Conservation (phyloP, 2,888 invertebrate species). For the Ramazzottius varieornatus region DNA sequence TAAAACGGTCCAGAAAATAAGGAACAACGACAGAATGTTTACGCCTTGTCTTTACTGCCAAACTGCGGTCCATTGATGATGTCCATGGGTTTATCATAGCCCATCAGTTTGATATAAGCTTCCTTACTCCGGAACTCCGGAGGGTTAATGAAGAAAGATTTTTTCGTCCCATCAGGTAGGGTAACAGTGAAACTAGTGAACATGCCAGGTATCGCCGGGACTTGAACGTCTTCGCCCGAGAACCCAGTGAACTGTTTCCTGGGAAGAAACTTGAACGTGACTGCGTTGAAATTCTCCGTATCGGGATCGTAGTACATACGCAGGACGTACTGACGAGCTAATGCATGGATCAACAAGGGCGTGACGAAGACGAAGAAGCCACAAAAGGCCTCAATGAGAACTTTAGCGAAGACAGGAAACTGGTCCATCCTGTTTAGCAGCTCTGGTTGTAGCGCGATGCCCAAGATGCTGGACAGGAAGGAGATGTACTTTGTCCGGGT, state of each 20-base stretch:
- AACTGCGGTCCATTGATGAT: background rate
- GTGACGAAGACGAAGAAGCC: conserved; percentile 5
- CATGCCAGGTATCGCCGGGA: background rate
- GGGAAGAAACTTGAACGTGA: background rate
- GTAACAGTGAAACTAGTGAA: background rate
- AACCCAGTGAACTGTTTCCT: background rate
- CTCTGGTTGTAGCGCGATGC: background rate
- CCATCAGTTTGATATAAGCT: background rate
- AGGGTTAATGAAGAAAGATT: background rate
- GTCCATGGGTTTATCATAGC: background rate
- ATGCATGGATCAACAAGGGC: conserved; percentile 4
- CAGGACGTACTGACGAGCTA: conserved; percentile 4
- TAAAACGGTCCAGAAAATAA: no score
- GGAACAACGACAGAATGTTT: no score
- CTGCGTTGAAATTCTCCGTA: conserved; percentile 6
- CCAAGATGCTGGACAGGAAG: background rate
- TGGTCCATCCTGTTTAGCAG: background rate
- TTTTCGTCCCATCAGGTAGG: background rate
- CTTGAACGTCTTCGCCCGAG: background rate
- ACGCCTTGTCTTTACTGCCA: no score
- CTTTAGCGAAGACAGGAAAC: background rate
- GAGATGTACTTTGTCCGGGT: background rate
- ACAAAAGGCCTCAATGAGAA: background rate
- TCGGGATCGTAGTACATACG: conserved; percentile 5
- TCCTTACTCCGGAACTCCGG: background rate